A percentile compares a stretch with the other conserved stretches of the same genome.
These are phyloP conservation scores for Drosophila lacicola DNA, from an alignment of 2,888 invertebrate genomes.

Conservation along the genomic window DNA sequence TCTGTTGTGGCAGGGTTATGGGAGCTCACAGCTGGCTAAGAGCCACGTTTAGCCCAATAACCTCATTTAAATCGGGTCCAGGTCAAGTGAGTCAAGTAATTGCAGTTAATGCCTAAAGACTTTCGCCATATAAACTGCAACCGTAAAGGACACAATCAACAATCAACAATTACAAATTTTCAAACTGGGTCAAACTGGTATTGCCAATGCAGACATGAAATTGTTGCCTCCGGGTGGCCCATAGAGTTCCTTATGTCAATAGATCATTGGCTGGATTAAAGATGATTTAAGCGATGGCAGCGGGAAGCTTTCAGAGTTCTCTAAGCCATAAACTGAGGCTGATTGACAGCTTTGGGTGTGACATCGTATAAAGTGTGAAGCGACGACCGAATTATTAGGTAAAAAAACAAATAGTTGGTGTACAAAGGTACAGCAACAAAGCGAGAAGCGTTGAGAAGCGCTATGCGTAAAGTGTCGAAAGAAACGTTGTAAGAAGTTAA, in stretches of 20 bases:
- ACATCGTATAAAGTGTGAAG: constrained; percentile 3
- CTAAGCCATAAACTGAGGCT: background rate
- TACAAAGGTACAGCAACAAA: background rate
- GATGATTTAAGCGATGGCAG: constrained; percentile 5
- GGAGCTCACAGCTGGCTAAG: background rate
- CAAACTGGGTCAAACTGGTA: constrained; percentile 71
- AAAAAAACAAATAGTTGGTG: too few relatives aligned
- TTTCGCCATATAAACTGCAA: constrained; percentile 45
- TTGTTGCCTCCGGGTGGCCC: constrained; percentile 31
- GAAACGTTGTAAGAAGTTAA: background rate
- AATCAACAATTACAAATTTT: constrained; percentile 42
- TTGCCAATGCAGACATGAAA: constrained; percentile 71
- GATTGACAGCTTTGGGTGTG: background rate
- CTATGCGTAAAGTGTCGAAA: background rate
- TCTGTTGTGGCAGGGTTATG: constrained; percentile 1
- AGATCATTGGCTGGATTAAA: constrained; percentile 30
- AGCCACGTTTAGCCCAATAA: constrained; percentile 29
- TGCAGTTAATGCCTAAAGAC: constrained; percentile 54
- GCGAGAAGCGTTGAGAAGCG: background rate
- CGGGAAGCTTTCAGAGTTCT: constrained; percentile 1
- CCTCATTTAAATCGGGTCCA: constrained; percentile 36
- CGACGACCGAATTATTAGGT: too few relatives aligned
- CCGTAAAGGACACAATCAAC: constrained; percentile 61
- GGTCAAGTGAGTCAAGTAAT: constrained; percentile 48
- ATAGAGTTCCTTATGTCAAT: constrained; percentile 7